Evolutionary conservation across 2,888 invertebrate genomes (phyloP), one percentile per base, ranked within the genome.

Genomic region (Fabriciana adippe): DNA sequence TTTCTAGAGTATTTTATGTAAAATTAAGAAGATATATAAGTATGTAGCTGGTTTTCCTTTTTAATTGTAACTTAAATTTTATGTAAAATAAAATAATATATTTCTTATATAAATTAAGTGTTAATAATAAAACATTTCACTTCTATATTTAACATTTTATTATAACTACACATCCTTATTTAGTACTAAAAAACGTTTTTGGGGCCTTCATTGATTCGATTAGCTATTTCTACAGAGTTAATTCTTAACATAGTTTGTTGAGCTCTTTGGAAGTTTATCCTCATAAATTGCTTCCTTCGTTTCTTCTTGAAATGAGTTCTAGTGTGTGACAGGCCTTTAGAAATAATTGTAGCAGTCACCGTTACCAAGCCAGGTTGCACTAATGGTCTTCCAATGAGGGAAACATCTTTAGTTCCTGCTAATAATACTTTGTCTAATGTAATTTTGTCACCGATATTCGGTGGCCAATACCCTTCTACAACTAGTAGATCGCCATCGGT

Each of bases 401-500:
- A 96, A 75, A 98, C 98, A 81, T 97, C 96, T 73, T 93, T 93
- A 6, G 95, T 94, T 0, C 97, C 98, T 3, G 96, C 95, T 26
- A 97, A 80, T 60, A 98, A 81, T 3, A 98, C 96, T 92, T 98
- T 98, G 78, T 98, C 97, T 57, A 98, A 86, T 72, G 94, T 94
- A 64, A 98, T 94, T 86, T 95, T 89, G 80, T 98, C 97, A 0
- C 97, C 97, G 66, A 94, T 93, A 63, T 94, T 94, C 2, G 97
- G 97, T 45, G 96, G 96, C 97, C 97, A 97, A 79, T 95, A 95
- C 0, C 97, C 97, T 86, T 97, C 96, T 0, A 98, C 90, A 0
- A 97, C 93, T 41, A 98, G 93, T 3, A 98, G 90, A 87, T 98
- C 98, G n/a, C 96, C 97, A 68, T 95, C 93, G 0, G 97, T 97